phyloP scores from a whole-genome alignment of 2,113 vertebrate genomes.

The Crotalus tigris region DNA sequence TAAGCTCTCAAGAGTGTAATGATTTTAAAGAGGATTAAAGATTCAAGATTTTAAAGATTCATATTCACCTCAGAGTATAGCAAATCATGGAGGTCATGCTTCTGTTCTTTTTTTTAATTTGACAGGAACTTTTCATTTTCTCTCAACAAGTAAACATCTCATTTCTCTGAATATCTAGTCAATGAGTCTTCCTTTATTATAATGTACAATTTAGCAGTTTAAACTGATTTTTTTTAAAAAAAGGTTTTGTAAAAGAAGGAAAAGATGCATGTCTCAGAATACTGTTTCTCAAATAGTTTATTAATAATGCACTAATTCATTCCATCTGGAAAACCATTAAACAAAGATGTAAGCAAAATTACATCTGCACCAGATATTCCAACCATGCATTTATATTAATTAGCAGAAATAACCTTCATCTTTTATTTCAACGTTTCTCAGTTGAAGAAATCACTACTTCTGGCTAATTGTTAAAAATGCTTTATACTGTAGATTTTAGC shows the following conservation, averaged over 20 bases:
- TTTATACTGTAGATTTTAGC: background rate
- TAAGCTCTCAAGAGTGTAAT: background rate
- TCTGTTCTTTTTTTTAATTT: background rate
- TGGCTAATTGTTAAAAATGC: background rate
- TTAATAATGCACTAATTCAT: conserved; percentile 5
- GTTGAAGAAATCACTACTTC: background rate
- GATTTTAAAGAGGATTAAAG: background rate
- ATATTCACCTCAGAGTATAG: background rate
- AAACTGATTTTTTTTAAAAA: background rate
- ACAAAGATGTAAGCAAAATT: background rate
- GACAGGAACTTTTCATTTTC: background rate
- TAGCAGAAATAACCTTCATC: background rate
- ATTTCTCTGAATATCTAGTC: background rate
- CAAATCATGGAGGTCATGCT: background rate
- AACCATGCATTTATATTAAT: background rate
- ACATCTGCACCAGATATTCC: background rate
- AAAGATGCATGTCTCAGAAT: background rate
- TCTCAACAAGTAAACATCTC: background rate
- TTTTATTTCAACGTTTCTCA: background rate
- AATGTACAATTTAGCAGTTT: background rate
- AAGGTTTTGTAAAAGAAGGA: background rate
- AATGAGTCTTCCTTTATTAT: background rate
- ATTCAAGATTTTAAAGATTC: background rate
- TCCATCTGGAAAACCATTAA: rapidly evolving
- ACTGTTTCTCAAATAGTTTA: background rate